Conservation (phyloP, 1,140 invertebrate genomes). For the Plutomurus gul region DNA sequence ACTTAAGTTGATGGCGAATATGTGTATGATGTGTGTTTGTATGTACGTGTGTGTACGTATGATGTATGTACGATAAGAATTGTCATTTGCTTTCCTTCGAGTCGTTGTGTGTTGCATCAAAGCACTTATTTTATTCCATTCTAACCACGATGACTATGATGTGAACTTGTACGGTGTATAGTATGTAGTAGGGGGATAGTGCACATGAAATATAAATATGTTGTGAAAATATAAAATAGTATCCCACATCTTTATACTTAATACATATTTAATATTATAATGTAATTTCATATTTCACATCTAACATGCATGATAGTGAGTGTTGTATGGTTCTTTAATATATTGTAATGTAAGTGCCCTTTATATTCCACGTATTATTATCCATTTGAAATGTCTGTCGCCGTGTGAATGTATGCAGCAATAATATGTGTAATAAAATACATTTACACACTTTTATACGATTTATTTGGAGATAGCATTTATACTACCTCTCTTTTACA, state of each 20-base stretch:
- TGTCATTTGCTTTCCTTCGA: slow-evolving; percentile 10
- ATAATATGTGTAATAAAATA: slow-evolving; percentile 1
- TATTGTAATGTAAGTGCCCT: not conserved
- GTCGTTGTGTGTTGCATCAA: slow-evolving; percentile 3
- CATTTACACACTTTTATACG: slow-evolving; percentile 25
- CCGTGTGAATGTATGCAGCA: not conserved
- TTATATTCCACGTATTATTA: not conserved
- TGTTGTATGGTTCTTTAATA: not conserved
- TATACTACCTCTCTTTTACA: slow-evolving; percentile 20
- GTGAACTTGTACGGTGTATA: no score
- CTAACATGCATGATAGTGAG: not conserved
- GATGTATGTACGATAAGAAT: not conserved
- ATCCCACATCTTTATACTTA: no score
- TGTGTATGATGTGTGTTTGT: not conserved
- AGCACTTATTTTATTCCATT: slow-evolving; percentile 7
- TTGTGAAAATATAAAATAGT: no score
- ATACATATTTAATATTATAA: no score
- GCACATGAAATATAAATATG: no score
- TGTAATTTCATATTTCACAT: no score
- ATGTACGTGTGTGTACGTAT: no score
- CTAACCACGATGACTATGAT: not conserved
- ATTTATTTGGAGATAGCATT: slow-evolving; percentile 17
- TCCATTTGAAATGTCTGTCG: not conserved
- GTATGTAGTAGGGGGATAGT: no score
- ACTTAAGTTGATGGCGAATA: slow-evolving; percentile 12